Percentiles rank a stretch among this genome's conserved stretches.
These are phyloP conservation scores for Cheiracanthium punctorium DNA, from an alignment of 2,888 invertebrate species.

Conservation along the genomic window DNA sequence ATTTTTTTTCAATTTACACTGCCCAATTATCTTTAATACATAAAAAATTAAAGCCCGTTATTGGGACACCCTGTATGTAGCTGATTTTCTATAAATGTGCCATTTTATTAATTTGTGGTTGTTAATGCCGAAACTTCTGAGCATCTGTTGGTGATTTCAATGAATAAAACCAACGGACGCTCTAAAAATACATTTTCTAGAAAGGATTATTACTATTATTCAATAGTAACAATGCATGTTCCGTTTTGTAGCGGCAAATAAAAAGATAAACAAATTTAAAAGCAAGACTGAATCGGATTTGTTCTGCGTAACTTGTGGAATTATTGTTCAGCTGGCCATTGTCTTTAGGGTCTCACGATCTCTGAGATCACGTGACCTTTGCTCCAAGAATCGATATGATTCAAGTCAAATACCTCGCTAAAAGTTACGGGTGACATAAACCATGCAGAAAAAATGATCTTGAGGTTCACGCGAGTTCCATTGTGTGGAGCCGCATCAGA, in stretches of 20 bases:
- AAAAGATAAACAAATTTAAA: conserved; percentile 7
- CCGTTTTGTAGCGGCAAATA: conserved; percentile 13
- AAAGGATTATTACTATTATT: conserved; percentile 1
- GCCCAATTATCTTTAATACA: too few relatives aligned
- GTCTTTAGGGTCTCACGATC: conserved; percentile 58
- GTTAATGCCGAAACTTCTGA: neutral
- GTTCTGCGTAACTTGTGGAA: conserved; percentile 44
- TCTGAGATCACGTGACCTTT: conserved; percentile 42
- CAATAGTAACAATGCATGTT: conserved; percentile 3
- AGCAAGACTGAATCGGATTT: conserved; percentile 36
- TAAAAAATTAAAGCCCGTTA: too few relatives aligned
- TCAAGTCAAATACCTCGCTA: neutral
- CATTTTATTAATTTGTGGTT: too few relatives aligned
- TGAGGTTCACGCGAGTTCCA: neutral
- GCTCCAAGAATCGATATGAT: conserved; percentile 47
- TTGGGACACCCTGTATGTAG: too few relatives aligned
- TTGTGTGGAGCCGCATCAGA: neutral
- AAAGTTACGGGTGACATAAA: neutral
- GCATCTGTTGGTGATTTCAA: neutral
- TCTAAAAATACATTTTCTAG: neutral
- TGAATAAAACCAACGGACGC: conserved; percentile 4
- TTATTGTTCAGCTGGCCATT: conserved; percentile 51
- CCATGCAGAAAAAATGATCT: neutral
- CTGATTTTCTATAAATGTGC: too few relatives aligned
- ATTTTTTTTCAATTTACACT: too few relatives aligned